Conservation (phyloP, 2,113 vertebrate species). For the Cervus canadensis region DNA sequence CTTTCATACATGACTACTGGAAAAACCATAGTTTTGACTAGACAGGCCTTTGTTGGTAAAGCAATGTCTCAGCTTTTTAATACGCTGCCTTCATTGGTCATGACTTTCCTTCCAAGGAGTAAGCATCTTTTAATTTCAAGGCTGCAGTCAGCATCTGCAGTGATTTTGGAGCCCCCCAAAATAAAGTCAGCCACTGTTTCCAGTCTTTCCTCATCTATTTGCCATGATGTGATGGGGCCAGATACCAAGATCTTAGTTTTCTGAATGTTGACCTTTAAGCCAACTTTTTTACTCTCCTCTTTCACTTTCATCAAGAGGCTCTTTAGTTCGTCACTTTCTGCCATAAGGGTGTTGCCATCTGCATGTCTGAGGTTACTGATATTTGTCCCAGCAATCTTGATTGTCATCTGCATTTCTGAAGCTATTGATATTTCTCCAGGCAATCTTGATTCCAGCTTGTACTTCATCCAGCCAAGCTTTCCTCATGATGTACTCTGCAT, state of each 20-base stretch:
- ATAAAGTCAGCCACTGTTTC: neutral
- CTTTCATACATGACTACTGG: neutral
- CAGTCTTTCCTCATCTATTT: neutral
- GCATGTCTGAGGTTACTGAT: neutral
- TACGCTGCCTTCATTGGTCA: neutral
- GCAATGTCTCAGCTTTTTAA: neutral
- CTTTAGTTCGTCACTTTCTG: neutral
- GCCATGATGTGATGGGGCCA: fast-evolving
- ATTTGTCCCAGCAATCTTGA: neutral
- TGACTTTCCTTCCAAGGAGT: neutral
- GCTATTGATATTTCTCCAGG: neutral
- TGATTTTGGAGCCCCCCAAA: neutral
- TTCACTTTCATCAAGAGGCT: neutral
- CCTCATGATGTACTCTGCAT: neutral
- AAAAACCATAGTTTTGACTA: neutral
- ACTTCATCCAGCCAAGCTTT: neutral
- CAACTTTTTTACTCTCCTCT: neutral
- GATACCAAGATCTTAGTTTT: neutral
- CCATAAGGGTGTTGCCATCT: neutral
- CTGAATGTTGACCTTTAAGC: neutral
- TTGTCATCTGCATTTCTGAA: neutral
- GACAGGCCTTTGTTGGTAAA: neutral
- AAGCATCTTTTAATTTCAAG: neutral
- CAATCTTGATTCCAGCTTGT: neutral
- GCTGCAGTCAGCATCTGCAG: neutral